These are phyloP conservation scores for Byasa hedistus DNA, from an alignment of 2,888 invertebrate genomes.

Conservation along the genomic window DNA sequence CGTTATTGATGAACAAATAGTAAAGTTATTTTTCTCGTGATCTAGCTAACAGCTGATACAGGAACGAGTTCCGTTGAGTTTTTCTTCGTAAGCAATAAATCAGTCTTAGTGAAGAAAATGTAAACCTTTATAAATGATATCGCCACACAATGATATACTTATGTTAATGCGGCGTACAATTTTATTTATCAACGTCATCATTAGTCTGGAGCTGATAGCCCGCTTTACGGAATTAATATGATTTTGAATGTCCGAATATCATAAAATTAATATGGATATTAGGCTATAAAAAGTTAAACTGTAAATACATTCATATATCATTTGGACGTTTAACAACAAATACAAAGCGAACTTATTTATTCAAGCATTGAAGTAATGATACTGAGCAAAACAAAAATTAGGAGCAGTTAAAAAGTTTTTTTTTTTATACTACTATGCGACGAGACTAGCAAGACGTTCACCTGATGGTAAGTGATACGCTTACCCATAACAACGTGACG, in stretches of 20 bases:
- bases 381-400: too few relatives aligned
- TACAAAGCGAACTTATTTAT: too few relatives aligned
- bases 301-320: too few relatives aligned
- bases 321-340: too few relatives aligned
- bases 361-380: too few relatives aligned
- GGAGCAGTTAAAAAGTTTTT: too few relatives aligned
- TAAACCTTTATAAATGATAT: not conserved
- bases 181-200: not conserved
- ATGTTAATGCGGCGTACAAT: not conserved
- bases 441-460: too few relatives aligned
- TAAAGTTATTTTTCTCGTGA: not conserved
- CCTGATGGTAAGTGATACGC: too few relatives aligned
- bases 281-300: too few relatives aligned
- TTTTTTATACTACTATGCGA: too few relatives aligned
- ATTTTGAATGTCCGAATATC: not conserved
- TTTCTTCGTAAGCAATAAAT: constrained; percentile 6
- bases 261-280: not conserved
- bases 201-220: not conserved
- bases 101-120: constrained; percentile 5
- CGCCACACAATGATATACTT: not conserved
- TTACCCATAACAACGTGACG: too few relatives aligned
- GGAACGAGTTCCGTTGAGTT: constrained; percentile 1
- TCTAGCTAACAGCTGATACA: not conserved
- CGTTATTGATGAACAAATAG: not conserved
- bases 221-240: too few relatives aligned